phyloP scores from a whole-genome alignment of 2,888 invertebrate species.

The Plagiodera versicolora region DNA sequence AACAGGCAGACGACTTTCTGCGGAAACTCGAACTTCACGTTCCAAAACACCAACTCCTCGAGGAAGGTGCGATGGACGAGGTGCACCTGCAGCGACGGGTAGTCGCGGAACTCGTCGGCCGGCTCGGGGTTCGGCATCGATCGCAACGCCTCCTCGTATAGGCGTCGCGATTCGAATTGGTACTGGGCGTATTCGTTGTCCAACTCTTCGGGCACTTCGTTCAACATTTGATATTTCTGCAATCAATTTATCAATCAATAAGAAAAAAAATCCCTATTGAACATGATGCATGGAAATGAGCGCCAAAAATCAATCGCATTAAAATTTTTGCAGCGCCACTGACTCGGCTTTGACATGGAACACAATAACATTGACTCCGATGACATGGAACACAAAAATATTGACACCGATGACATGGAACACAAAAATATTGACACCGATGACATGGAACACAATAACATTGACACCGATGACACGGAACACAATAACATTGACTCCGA shows the following conservation, averaged over 20 bases:
- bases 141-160: conserved; percentile 81
- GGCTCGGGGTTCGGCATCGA: conserved; percentile 73
- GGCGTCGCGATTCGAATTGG: conserved; percentile 70
- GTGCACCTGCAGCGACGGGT: conserved; percentile 76
- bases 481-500: no score
- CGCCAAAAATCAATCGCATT: no score
- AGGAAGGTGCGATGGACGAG: conserved; percentile 82
- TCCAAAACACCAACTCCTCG: conserved; percentile 98
- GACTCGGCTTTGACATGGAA: no score
- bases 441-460: no score
- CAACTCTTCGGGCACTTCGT: conserved; percentile 64
- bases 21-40: conserved; percentile 95
- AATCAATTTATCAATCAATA: neutral
- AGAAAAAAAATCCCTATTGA: no score
- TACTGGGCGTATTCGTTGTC: conserved; percentile 74
- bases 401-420: no score
- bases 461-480: no score
- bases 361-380: no score
- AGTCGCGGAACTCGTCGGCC: conserved; percentile 75
- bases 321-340: no score
- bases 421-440: no score
- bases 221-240: conserved; percentile 72
- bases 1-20: conserved; percentile 93
- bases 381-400: no score
- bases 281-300: no score